These are phyloP conservation scores for Morone chrysops DNA, from an alignment of 2,113 vertebrate species.

Conservation along the genomic window DNA sequence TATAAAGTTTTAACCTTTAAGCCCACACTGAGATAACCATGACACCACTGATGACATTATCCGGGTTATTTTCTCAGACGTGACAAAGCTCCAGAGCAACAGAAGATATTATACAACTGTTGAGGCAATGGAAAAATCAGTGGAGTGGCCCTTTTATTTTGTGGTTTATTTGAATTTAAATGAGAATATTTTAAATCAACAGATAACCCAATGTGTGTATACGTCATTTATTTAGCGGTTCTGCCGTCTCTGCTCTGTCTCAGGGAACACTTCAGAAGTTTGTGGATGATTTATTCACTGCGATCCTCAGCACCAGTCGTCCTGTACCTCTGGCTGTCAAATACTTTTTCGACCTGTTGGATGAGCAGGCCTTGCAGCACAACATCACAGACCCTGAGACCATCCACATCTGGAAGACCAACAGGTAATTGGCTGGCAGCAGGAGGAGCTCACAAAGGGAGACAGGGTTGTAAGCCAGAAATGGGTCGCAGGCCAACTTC, in stretches of 20 bases:
- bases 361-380: constrained; percentile 94
- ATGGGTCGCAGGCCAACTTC: background rate
- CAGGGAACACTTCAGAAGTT: constrained; percentile 98
- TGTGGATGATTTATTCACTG: constrained; percentile 96
- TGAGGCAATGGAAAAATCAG: too few species aligned
- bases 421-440: constrained; percentile 85
- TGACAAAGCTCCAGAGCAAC: too few species aligned
- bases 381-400: constrained; percentile 93
- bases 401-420: constrained; percentile 99
- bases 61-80: too few species aligned
- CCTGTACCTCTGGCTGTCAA: constrained; percentile 95
- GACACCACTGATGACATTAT: too few species aligned
- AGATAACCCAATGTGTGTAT: background rate
- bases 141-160: too few species aligned
- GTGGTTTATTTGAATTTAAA: too few species aligned
- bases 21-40: too few species aligned
- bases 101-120: too few species aligned
- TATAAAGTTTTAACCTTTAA: too few species aligned
- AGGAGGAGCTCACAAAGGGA: background rate
- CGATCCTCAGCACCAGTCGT: constrained; percentile 94
- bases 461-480: background rate
- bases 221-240: background rate
- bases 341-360: constrained; percentile 96
- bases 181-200: background rate
- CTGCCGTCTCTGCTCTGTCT: constrained; percentile 10